Evolutionary conservation across 53 echinoderm and acorn worm species (phyloP), one percentile per base, ranked within the genome.

Genomic region (Luidia sarsii): DNA sequence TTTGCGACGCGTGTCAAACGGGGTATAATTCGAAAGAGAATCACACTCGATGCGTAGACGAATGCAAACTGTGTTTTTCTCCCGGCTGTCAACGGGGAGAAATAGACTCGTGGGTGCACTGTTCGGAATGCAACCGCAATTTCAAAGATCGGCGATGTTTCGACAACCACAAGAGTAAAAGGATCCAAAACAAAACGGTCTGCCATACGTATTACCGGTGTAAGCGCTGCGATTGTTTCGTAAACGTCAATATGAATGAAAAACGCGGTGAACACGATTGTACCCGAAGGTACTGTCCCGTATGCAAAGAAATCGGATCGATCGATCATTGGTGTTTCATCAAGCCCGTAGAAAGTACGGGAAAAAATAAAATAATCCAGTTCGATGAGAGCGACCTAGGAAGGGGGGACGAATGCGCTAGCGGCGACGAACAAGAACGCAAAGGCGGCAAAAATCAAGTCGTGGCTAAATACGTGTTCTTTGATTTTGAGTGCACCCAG

Each of bases 181-280:
- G 66, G 24, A 83, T 88, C 72, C 87, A 91, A 31, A 50, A 80
- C 38, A 3, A 21, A 36, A 16, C 70, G 4, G 53, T 20, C 0
- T 92, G 92, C 46, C 80, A 61, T 59, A 21, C 50, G 15, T 57
- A 74, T 50, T 72, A 85, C 14, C 31, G 67, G 19, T 68, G 68
- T 15, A 68, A 68, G 28, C 20, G 35, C 35, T 66, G 66, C 22
- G 66, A 66, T 37, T 33, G 28, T 25, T 66, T 41, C 18, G 66
- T 66, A 11, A 66, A 43, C 25, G 20, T 22, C 7, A 25, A 66
- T 41, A 11, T 66, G 66, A 22, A 24, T 21, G 13, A 19, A 23
- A 66, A 39, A 28, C 33, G 33, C 7, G 70, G 34, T 8, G 0
- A 3, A 33, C 70, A 70, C 21, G 18, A 64, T 3, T 66, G 66